Evolutionary conservation across 23 tunicate species (phyloP).

Genomic region (Halocynthia aurantium): DNA sequence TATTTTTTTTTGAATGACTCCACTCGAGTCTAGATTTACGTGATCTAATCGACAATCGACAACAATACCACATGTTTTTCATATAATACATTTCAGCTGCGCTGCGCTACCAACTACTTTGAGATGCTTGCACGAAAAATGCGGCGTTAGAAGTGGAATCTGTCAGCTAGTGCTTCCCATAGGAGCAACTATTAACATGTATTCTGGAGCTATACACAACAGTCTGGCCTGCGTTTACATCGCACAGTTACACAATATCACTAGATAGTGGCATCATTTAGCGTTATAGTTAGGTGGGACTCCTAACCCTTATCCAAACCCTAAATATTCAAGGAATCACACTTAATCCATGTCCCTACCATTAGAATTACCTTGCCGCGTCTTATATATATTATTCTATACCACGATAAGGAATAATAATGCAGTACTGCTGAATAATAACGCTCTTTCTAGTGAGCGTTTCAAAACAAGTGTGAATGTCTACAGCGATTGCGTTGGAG

Average conservation of each 20-base stretch:
- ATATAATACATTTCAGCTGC: not conserved
- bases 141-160: not conserved
- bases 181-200: slow-evolving; percentile 3
- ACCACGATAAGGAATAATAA: no score
- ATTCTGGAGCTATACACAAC: not conserved
- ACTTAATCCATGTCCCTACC: no score
- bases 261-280: not conserved
- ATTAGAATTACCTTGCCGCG: no score
- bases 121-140: not conserved
- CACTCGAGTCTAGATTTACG: no score
- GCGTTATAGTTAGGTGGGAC: no score
- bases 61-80: no score
- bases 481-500: not conserved
- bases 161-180: not conserved
- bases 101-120: slow-evolving; percentile 1
- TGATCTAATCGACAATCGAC: no score
- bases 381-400: no score
- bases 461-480: not conserved
- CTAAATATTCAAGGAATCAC: no score
- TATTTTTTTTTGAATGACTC: no score
- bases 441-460: not conserved
- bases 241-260: not conserved
- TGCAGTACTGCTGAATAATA: no score
- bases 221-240: not conserved
- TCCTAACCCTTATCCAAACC: no score